Percentiles rank a stretch among this genome's conserved stretches.
These are phyloP conservation scores for Formica selysi DNA, from an alignment of 1,140 invertebrate species.

Conservation along the genomic window DNA sequence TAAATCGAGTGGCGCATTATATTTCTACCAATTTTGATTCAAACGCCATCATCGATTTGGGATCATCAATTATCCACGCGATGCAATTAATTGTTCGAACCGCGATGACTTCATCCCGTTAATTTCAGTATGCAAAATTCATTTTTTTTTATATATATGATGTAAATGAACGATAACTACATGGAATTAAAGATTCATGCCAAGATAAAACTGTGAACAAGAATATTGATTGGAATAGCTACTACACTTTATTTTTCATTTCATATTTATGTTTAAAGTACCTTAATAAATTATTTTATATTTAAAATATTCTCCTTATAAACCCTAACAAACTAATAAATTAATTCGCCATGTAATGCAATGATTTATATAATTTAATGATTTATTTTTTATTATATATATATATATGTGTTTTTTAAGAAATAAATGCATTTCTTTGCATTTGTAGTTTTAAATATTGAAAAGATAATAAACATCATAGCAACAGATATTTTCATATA, in stretches of 20 bases:
- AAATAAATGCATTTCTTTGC: background rate
- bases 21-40: conserved; percentile 54
- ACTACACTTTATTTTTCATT: background rate
- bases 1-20: conserved; percentile 51
- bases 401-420: background rate
- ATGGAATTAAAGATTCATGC: conserved; percentile 26
- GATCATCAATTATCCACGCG: conserved; percentile 44
- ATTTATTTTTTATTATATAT: background rate
- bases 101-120: conserved; percentile 19
- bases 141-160: conserved; percentile 11
- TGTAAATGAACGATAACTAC: background rate
- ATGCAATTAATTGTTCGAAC: conserved; percentile 57
- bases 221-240: background rate
- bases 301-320: background rate
- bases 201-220: conserved; percentile 17
- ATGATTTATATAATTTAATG: background rate
- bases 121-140: conserved; percentile 34
- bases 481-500: background rate
- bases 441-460: background rate
- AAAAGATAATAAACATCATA: conserved; percentile 15
- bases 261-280: no score
- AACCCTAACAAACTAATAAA: background rate
- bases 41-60: conserved; percentile 44
- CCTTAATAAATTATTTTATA: no score
- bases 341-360: background rate